A percentile compares a stretch with the other conserved stretches of the same genome.
Conservation (phyloP, 2,113 vertebrate genomes). For the Coturnix japonica region DNA sequence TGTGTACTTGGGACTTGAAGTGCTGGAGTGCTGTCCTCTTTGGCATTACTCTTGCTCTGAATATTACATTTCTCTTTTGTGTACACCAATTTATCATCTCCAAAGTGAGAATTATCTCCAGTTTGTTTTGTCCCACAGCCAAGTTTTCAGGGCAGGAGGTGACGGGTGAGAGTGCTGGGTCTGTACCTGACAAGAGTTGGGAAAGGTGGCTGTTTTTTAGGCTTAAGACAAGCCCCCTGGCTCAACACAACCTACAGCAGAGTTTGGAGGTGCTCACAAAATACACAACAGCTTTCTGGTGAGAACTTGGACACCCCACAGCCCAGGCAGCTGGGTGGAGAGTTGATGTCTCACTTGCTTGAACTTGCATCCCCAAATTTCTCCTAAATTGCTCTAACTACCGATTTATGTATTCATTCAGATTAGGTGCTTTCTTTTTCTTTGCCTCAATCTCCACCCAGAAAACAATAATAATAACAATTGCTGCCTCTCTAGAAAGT, state of each 20-base stretch:
- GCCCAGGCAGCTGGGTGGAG: background rate
- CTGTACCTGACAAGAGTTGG: background rate
- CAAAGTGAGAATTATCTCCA: background rate
- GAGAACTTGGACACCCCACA: background rate
- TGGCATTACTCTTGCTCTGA: background rate
- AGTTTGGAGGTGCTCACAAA: background rate
- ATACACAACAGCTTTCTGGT: background rate
- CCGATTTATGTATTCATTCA: constrained; percentile 50
- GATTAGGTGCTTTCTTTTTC: constrained; percentile 24
- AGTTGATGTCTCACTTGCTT: constrained; percentile 30
- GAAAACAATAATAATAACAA: constrained; percentile 9
- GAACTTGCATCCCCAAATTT: constrained; percentile 38
- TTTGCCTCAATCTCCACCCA: background rate
- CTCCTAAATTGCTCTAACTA: constrained; percentile 34
- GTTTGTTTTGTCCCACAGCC: background rate
- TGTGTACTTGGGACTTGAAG: background rate
- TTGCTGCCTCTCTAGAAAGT: background rate
- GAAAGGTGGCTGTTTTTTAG: background rate
- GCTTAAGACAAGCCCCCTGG: background rate
- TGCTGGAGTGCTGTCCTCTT: background rate
- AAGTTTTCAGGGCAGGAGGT: background rate
- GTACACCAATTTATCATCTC: background rate
- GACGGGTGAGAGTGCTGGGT: background rate
- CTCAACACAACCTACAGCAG: background rate
- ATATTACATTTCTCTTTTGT: background rate